Conservation (phyloP, 1,140 invertebrate species). For the Hirudo medicinalis region DNA sequence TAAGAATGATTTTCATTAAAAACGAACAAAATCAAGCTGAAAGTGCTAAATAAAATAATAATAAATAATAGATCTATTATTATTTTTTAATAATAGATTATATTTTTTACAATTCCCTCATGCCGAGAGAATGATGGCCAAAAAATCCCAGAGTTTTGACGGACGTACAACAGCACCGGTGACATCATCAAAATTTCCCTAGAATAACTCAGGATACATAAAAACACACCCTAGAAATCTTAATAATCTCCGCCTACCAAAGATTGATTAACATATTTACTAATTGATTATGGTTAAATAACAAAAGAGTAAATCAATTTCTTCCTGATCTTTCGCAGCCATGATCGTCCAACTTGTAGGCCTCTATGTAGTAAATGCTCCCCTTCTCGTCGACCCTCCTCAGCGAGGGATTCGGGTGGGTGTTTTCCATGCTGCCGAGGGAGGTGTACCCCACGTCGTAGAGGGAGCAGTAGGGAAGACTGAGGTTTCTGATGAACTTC, state of each 20-base stretch:
- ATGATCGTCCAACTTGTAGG: constrained; percentile 58
- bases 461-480: constrained; percentile 72
- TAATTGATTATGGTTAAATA: background rate
- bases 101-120: too few relatives aligned
- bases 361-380: constrained; percentile 55
- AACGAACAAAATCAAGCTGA: too few relatives aligned
- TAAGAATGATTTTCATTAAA: too few relatives aligned
- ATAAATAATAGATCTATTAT: too few relatives aligned
- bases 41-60: too few relatives aligned
- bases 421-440: constrained; percentile 62
- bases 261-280: constrained; percentile 2
- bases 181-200: too few relatives aligned
- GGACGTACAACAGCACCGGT: too few relatives aligned
- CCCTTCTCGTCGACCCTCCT: constrained; percentile 42
- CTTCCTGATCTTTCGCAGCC: constrained; percentile 60
- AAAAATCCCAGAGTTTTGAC: too few relatives aligned
- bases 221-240: too few relatives aligned
- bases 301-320: constrained; percentile 18
- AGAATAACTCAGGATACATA: too few relatives aligned
- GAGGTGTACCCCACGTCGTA: constrained; percentile 84
- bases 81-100: too few relatives aligned
- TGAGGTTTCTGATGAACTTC: constrained; percentile 61
- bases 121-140: too few relatives aligned
- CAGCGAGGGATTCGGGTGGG: constrained; percentile 62
- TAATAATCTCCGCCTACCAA: background rate